phyloP scores from a whole-genome alignment of 1,140 invertebrate species.

The Mercenaria mercenaria region DNA sequence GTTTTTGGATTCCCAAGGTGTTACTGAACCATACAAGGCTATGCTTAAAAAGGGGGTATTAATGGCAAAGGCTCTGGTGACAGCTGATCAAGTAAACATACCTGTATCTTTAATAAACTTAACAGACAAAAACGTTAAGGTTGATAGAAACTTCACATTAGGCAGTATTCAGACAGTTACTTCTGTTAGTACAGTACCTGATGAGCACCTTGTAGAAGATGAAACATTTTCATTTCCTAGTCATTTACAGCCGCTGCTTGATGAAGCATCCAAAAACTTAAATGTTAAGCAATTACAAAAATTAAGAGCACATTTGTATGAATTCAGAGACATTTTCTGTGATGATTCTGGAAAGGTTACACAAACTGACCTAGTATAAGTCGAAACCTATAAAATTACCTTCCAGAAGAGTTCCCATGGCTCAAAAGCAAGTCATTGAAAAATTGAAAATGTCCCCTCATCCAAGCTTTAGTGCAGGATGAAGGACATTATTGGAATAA shows the following conservation, averaged over 20 bases:
- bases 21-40: constrained; percentile 26
- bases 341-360: constrained; percentile 25
- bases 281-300: background rate
- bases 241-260: constrained; percentile 8
- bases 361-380: constrained; percentile 40
- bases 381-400: constrained; percentile 55
- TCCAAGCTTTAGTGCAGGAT: too few relatives aligned
- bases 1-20: background rate
- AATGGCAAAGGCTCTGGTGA: constrained; percentile 9
- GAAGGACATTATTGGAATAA: too few relatives aligned
- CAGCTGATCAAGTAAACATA: background rate
- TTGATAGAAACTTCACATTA: constrained; percentile 7
- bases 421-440: constrained; percentile 59
- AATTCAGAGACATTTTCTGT: constrained; percentile 59
- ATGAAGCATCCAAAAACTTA: constrained; percentile 34
- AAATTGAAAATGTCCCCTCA: too few relatives aligned
- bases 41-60: background rate
- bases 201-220: background rate
- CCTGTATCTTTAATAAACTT: constrained; percentile 43
- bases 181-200: background rate
- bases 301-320: background rate
- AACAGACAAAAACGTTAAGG: constrained; percentile 12
- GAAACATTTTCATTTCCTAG: background rate
- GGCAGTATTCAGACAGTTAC: constrained; percentile 1
- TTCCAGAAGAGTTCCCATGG: constrained; percentile 39